Evolutionary conservation across 2,113 vertebrate species (phyloP).

Genomic region (Carettochelys insculpta): DNA sequence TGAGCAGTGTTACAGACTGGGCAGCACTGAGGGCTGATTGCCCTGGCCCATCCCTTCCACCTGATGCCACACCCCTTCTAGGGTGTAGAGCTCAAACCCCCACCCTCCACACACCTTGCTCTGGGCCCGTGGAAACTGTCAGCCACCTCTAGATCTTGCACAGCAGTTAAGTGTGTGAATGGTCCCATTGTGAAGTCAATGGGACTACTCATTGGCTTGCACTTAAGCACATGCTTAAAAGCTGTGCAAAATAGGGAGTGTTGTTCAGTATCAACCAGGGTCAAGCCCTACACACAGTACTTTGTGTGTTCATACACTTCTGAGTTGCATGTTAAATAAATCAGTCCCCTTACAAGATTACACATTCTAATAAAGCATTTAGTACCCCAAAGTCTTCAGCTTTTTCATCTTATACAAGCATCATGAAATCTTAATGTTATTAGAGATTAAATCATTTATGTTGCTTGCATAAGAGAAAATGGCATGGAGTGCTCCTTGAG

Average conservation of each 20-base stretch:
- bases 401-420: constrained; percentile 27
- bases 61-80: no score
- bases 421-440: constrained; percentile 58
- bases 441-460: constrained; percentile 63
- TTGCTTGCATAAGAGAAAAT: constrained; percentile 19
- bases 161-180: constrained; percentile 40
- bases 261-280: background rate
- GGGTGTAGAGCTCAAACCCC: no score
- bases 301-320: background rate
- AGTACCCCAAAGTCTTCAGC: constrained; percentile 19
- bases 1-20: no score
- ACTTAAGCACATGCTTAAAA: constrained; percentile 25
- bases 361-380: constrained; percentile 42
- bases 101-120: no score
- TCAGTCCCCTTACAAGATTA: constrained; percentile 31
- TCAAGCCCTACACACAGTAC: background rate
- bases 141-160: no score
- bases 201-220: background rate
- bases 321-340: constrained; percentile 42
- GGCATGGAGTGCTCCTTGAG: background rate
- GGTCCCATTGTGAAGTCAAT: constrained; percentile 22
- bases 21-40: no score
- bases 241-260: background rate
- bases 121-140: no score
- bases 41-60: no score